Base-by-base conservation (phyloP, 2,888 invertebrate genomes). In the Xiphydria camelus region DNA sequence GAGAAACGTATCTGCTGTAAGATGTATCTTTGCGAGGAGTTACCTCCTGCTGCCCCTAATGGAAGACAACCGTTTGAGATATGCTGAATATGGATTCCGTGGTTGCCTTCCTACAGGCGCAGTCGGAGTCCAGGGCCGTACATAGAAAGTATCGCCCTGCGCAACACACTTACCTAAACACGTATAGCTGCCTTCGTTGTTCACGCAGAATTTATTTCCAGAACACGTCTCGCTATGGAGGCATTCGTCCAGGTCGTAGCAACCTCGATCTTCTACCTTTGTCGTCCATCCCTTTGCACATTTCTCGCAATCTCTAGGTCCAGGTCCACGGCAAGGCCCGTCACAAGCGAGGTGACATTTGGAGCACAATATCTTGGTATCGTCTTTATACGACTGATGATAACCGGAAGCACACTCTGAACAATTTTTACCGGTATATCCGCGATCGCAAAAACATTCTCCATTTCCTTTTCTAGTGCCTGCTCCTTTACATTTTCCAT, bases 391-490 rank as follows among this genome's bases (percentile, higher is more conserved):
- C 0, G 89, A 81, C 60, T 84, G 79, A 70, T 87, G 93, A 67
- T 85, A 87, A 2, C 84, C 85, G n/a, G 77, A 69, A 9, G 82
- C 80, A 74, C 98, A 98, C n/a, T 81, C 76, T 41, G 86, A 82
- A 76, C 98, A 98, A 18, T 79, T 75, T 0, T 83, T 82, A 1
- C 94, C 94, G 0, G 73, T 65, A 70, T 97, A 97, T 0, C 94
- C 96, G 4, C 73, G 64, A 63, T 94, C 86, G 75, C 97, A 98
- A 9, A 82, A 77, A 69, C 98, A 98, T 49, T 87, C 85, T 0
- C 97, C 98, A 66, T 88, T 93, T 0, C 98, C 98, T 74, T 91
- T 91, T 31, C 96, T 81, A 0, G 94, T 95, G 0, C 97, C 97
- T 51, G 87, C 86, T 0, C 97, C 97, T 80, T 83, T 81, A 71